Evolutionary conservation across 2,113 vertebrate genomes (phyloP), one percentile per base, ranked within the genome.

Genomic region (Sebastes schlegelii): DNA sequence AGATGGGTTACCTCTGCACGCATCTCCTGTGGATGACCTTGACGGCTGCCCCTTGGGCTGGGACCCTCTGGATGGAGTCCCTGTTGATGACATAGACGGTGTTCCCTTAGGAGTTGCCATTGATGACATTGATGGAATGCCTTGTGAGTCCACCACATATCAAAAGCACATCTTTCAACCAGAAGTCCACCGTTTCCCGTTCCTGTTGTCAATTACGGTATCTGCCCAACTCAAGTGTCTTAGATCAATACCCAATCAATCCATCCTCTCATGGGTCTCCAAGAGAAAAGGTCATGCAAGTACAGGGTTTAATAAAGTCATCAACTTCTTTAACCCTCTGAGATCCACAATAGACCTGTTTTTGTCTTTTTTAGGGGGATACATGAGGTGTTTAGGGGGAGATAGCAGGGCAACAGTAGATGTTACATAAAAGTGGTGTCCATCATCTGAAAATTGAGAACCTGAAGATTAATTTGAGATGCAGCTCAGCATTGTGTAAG

Each of bases 101-200:
- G 92, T 96, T 72, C 96, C 96, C 12, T 87, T 96, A 49, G 92
- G 84, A 40, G 87, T 77, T 2, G 49, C 80, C 2, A 62, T 91
- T 9, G 96, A 96, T 48, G 96, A 96, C 82, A 95, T 96, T 42
- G 95, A 96, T 66, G 96, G 96, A 42, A 92, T 95, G 91, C 96
- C 96, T 21, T 80, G 96, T 96, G 90, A 88, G 95, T 94, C 43
- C 19, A 8, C 6, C n/a, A 8, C 8, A 2, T 5, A 52, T 65
- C 2, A 17, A 60, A 73, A 16, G 4, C 54, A 42, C 26, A 10
- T 55, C 13, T 54, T 65, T 76, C 0, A 57, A 34, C 5, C 19
- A 54, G 40, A 45, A 49, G 8, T 57, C 13, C 45, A 14, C 26
- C 10, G 51, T 40, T 70, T 58, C 65, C 55, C 11, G 46, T 69